Evolutionary conservation across 2,888 invertebrate species (phyloP).

Genomic region (Chloromyia formosa): DNA sequence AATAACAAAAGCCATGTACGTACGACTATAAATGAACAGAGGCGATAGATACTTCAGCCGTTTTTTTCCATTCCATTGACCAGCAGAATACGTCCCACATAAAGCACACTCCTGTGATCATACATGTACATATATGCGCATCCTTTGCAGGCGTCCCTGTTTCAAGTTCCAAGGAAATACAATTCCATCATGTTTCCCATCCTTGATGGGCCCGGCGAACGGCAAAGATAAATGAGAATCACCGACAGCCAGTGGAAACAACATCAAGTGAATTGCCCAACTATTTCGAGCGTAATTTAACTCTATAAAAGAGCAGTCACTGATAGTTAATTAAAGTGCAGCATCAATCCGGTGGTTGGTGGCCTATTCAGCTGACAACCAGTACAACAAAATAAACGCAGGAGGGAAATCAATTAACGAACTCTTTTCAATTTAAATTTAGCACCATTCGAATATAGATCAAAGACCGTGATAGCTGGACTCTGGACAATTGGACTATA

Average conservation of each 20-base stretch:
- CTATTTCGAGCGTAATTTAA: constrained; percentile 25
- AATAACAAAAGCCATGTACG: too few relatives aligned
- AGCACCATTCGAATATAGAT: background rate
- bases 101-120: too few relatives aligned
- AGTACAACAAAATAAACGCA: background rate
- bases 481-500: too few relatives aligned
- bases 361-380: background rate
- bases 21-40: too few relatives aligned
- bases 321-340: constrained; percentile 40
- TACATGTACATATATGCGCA: too few relatives aligned
- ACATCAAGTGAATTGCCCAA: background rate
- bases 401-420: constrained; percentile 13
- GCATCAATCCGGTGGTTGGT: constrained; percentile 8
- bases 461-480: too few relatives aligned
- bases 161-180: too few relatives aligned
- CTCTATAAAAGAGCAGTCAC: constrained; percentile 13
- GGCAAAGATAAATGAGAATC: background rate
- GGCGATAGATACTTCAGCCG: too few relatives aligned
- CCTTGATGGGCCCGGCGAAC: background rate
- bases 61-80: too few relatives aligned
- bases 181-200: too few relatives aligned
- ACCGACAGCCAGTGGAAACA: background rate
- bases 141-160: too few relatives aligned
- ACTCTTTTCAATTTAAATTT: constrained; percentile 40
- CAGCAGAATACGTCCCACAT: too few relatives aligned